Evolutionary conservation across 2,113 vertebrate genomes (phyloP).

Genomic region (Melospiza georgiana): DNA sequence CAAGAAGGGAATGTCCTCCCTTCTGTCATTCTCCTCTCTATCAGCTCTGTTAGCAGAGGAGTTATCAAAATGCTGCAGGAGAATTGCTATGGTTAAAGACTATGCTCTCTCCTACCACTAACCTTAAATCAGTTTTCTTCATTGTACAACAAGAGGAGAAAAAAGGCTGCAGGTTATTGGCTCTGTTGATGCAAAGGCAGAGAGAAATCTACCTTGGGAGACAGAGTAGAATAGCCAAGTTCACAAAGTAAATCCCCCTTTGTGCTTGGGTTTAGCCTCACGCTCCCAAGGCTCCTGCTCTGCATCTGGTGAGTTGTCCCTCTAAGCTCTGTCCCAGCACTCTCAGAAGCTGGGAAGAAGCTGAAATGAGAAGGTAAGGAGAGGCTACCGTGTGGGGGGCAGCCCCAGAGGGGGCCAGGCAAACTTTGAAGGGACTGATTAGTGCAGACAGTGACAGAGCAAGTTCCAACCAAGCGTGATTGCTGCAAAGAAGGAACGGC

Average conservation of each 20-base stretch:
- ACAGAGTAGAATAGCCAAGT: not conserved
- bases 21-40: not conserved
- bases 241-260: not conserved
- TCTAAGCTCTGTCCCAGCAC: not conserved
- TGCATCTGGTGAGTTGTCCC: not conserved
- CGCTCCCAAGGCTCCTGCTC: not conserved
- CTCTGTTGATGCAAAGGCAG: not conserved
- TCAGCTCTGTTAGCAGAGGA: not conserved
- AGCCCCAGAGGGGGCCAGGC: not conserved
- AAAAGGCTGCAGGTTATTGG: not conserved
- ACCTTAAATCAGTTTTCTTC: not conserved
- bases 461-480: not conserved
- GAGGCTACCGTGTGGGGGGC: rapidly evolving
- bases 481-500: not conserved
- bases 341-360: not conserved
- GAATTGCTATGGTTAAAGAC: not conserved
- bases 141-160: not conserved
- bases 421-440: not conserved
- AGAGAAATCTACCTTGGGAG: not conserved
- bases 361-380: not conserved
- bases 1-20: not conserved
- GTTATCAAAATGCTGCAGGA: not conserved
- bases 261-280: not conserved
- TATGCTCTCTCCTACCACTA: not conserved
- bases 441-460: not conserved